These are phyloP conservation scores for Drosophila pseudotakahashii DNA, from an alignment of 2,888 invertebrate genomes.

Conservation along the genomic window DNA sequence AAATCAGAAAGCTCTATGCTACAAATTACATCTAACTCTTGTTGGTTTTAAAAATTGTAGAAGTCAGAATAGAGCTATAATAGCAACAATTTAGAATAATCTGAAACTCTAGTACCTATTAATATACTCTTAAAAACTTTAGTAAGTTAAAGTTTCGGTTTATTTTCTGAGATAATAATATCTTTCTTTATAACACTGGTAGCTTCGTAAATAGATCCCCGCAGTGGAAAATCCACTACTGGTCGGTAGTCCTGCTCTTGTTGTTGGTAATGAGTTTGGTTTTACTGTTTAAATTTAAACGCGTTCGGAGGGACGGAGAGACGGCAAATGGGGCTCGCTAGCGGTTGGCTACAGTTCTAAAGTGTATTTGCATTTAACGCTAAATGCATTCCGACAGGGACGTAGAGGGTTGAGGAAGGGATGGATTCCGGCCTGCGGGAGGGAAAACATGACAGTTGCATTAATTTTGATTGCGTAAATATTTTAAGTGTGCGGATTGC, in stretches of 20 bases:
- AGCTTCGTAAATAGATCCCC: too few relatives aligned
- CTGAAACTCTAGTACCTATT: too few relatives aligned
- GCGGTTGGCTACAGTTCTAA: conserved; percentile 73
- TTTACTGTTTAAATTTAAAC: conserved; percentile 78
- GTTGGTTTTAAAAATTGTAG: too few relatives aligned
- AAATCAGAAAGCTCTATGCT: too few relatives aligned
- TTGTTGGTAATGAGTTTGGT: conserved; percentile 80
- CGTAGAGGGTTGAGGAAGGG: not conserved
- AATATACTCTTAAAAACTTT: too few relatives aligned
- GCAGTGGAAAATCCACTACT: conserved; percentile 1
- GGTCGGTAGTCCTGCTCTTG: conserved; percentile 52
- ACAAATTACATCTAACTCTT: too few relatives aligned
- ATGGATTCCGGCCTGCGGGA: conserved; percentile 22
- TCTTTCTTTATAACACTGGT: too few relatives aligned
- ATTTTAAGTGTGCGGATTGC: conserved; percentile 72
- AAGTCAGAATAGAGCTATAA: too few relatives aligned
- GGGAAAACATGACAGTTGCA: conserved; percentile 78
- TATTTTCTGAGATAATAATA: too few relatives aligned
- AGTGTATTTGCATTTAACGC: conserved; percentile 83
- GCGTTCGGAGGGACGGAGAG: conserved; percentile 15
- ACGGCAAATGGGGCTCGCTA: conserved; percentile 9
- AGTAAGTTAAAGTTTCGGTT: too few relatives aligned
- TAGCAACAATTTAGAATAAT: too few relatives aligned
- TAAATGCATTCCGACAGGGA: conserved; percentile 67
- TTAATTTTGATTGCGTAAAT: conserved; percentile 79